Base-by-base conservation (phyloP, 2,888 invertebrate genomes). In the Fissipunctia ypsillon region DNA sequence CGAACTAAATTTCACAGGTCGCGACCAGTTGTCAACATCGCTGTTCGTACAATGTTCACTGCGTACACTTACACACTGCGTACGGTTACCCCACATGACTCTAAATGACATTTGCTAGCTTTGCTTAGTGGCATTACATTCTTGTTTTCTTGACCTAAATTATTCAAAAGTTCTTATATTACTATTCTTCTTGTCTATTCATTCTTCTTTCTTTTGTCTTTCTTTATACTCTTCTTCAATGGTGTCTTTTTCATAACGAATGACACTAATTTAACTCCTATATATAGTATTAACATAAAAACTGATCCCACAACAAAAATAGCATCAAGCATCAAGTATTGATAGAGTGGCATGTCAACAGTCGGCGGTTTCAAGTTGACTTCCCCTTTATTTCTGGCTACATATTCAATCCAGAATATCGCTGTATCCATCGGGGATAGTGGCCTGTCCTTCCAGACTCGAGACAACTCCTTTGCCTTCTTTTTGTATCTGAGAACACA, bases 361-460 rank as follows among this genome's bases (percentile, higher is more conserved):
- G 84, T 80, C 9, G 88, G 73, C 22, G 88, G 88, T 54, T 73
- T 87, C 74, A 90, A 54, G 50, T 86, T 69, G 5, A 86, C 76
- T 9, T 94, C 95, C 2, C 97, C 97, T 64, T 95, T 93, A 25
- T 97, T 95, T 77, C 95, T n/a, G n/a, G n/a, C n/a, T n/a, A n/a
- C n/a, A n/a, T n/a, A n/a, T n/a, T n/a, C n/a, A n/a, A n/a, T n/a
- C n/a, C n/a, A n/a, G n/a, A n/a, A n/a, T n/a, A n/a, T n/a, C n/a
- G n/a, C n/a, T n/a, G n/a, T n/a, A n/a, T n/a, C n/a, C n/a, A n/a
- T n/a, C n/a, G n/a, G n/a, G n/a, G n/a, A n/a, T n/a, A n/a, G n/a
- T n/a, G n/a, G 90, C 25, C 92, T 0, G 96, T 97, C 87, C 73
- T 78, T 85, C 89, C 90, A 90, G 0, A 89, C 43, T 5, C 60